These are phyloP conservation scores for Allolobophora icterica DNA, from an alignment of 2,888 invertebrate species.

Conservation along the genomic window DNA sequence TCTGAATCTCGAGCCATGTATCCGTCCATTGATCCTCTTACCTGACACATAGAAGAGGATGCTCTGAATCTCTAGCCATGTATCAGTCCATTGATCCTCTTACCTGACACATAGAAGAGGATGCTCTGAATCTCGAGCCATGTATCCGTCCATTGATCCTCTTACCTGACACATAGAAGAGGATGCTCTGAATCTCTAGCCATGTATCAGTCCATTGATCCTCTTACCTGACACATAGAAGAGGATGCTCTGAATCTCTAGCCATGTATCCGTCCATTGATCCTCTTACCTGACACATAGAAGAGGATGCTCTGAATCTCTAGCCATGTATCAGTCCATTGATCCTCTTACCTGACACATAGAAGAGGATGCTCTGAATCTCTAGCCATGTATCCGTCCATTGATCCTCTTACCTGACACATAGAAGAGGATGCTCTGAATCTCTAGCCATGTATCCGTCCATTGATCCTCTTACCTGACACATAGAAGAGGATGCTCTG, in stretches of 20 bases:
- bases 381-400: slow-evolving; percentile 53
- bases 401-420: slow-evolving; percentile 60
- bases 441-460: slow-evolving; percentile 54
- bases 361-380: slow-evolving; percentile 63
- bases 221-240: slow-evolving; percentile 64
- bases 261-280: slow-evolving; percentile 38
- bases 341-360: slow-evolving; percentile 61
- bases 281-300: slow-evolving; percentile 62
- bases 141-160: slow-evolving; percentile 21
- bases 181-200: slow-evolving; percentile 63
- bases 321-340: slow-evolving; percentile 50
- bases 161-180: slow-evolving; percentile 65
- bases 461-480: slow-evolving; percentile 57
- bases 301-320: slow-evolving; percentile 64
- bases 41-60: slow-evolving; percentile 66
- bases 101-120: slow-evolving; percentile 66
- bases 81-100: slow-evolving; percentile 21
- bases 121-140: slow-evolving; percentile 62
- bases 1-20: slow-evolving; percentile 61
- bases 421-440: slow-evolving; percentile 64
- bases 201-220: slow-evolving; percentile 28
- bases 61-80: slow-evolving; percentile 61
- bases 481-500: slow-evolving; percentile 64
- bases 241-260: slow-evolving; percentile 64
- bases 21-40: slow-evolving; percentile 44